Evolutionary conservation across 1,140 invertebrate species (phyloP).

Genomic region (Linepithema humile): DNA sequence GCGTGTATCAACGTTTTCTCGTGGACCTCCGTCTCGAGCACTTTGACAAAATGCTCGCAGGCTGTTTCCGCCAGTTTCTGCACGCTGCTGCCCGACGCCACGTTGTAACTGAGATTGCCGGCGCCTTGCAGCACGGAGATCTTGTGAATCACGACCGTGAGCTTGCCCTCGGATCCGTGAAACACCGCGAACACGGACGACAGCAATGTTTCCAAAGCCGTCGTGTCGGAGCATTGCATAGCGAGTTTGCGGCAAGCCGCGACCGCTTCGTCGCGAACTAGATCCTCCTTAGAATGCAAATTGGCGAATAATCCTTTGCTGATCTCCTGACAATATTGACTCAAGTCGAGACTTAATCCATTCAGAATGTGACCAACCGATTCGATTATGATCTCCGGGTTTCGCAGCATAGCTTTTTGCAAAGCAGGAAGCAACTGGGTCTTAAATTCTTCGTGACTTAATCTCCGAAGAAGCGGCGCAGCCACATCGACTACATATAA

Average conservation of each 20-base stretch:
- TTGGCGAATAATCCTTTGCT: slow-evolving; percentile 92
- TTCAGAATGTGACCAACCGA: slow-evolving; percentile 90
- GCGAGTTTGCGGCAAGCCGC: slow-evolving; percentile 89
- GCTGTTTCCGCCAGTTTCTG: slow-evolving; percentile 87
- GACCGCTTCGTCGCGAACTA: slow-evolving; percentile 89
- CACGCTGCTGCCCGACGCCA: slow-evolving; percentile 86
- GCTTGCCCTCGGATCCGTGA: slow-evolving; percentile 96
- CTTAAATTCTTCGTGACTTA: slow-evolving; percentile 91
- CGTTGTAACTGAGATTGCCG: slow-evolving; percentile 91
- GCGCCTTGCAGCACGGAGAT: slow-evolving; percentile 95
- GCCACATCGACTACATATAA: slow-evolving; percentile 88
- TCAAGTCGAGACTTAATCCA: slow-evolving; percentile 91
- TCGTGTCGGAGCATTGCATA: slow-evolving; percentile 89
- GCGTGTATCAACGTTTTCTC: slow-evolving; percentile 94
- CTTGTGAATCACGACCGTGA: slow-evolving; percentile 95
- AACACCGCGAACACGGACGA: slow-evolving; percentile 92
- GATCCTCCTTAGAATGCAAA: slow-evolving; percentile 93
- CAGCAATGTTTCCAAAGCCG: slow-evolving; percentile 89
- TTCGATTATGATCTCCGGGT: slow-evolving; percentile 95
- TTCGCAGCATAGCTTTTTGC: slow-evolving; percentile 97
- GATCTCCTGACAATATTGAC: slow-evolving; percentile 91
- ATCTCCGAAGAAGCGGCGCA: slow-evolving; percentile 86
- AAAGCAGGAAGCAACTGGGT: slow-evolving; percentile 91
- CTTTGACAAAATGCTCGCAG: slow-evolving; percentile 89
- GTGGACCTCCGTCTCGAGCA: slow-evolving; percentile 95